phyloP scores from a whole-genome alignment of 2,113 vertebrate genomes.

The Nansenia antarctica region DNA sequence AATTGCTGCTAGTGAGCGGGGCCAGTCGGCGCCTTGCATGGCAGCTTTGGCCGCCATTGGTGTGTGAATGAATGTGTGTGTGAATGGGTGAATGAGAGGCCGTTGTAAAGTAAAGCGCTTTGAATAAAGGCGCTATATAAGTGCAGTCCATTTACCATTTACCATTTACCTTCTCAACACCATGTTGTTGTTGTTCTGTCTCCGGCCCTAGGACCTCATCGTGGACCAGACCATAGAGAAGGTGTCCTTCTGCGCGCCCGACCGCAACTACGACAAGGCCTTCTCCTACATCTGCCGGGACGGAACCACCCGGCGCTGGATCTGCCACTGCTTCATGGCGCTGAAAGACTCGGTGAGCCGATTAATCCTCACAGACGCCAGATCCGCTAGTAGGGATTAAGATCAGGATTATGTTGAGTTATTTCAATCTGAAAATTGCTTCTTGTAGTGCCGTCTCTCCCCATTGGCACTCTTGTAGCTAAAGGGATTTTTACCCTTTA shows the following conservation, averaged over 20 bases:
- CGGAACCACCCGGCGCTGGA: slow-evolving; percentile 90
- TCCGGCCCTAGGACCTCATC: slow-evolving; percentile 81
- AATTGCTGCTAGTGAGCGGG: too few species aligned
- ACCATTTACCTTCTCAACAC: too few species aligned
- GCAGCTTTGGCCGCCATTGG: too few species aligned
- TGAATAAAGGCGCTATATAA: too few species aligned
- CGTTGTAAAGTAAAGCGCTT: too few species aligned
- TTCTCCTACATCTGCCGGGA: slow-evolving; percentile 95
- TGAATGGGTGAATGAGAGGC: too few species aligned
- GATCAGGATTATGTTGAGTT: slow-evolving; percentile 27
- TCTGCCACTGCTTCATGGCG: slow-evolving; percentile 94
- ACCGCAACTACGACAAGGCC: slow-evolving; percentile 93
- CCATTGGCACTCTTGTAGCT: too few species aligned
- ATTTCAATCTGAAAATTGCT: slow-evolving; percentile 13
- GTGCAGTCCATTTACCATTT: too few species aligned
- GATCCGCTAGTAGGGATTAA: slow-evolving; percentile 17
- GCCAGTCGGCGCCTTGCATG: too few species aligned
- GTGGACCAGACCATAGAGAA: slow-evolving; percentile 96
- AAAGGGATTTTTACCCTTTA: too few species aligned
- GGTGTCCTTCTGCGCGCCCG: slow-evolving; percentile 92
- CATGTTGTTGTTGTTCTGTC: too few species aligned
- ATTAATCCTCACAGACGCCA: neutral
- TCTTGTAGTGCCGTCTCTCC: neutral
- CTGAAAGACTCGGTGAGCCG: slow-evolving; percentile 90
- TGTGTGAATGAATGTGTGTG: too few species aligned